These are phyloP conservation scores for Chrysodeixis includens DNA, from an alignment of 2,888 invertebrate species.

Conservation along the genomic window DNA sequence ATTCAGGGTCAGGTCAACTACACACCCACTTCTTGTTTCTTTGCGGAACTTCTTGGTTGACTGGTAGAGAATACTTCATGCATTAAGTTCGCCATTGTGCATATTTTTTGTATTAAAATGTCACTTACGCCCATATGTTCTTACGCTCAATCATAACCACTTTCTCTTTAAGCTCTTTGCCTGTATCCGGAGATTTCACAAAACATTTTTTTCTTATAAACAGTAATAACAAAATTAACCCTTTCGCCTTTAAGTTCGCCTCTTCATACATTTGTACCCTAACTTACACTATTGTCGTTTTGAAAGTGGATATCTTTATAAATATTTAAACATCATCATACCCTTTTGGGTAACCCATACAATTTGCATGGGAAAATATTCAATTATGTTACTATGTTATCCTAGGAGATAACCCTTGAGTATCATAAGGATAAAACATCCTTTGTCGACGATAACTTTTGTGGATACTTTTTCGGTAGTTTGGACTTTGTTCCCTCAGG, in stretches of 20 bases:
- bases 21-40: no score
- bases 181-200: no score
- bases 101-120: no score
- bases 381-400: slow-evolving; percentile 11
- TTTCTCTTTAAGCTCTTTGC: no score
- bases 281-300: neutral
- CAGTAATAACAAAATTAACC: neutral
- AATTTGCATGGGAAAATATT: slow-evolving; percentile 6
- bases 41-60: no score
- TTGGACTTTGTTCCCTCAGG: neutral
- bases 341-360: neutral
- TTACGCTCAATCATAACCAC: no score
- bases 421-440: slow-evolving; percentile 1
- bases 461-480: neutral
- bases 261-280: neutral
- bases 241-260: neutral
- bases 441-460: slow-evolving; percentile 2
- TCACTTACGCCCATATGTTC: no score
- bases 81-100: no score
- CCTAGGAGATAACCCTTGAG: slow-evolving; percentile 11
- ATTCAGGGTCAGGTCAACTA: no score
- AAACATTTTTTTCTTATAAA: no score
- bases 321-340: neutral
- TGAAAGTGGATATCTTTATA: neutral
- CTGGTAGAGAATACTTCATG: no score